phyloP scores from a whole-genome alignment of 2,113 vertebrate species.

The Anhinga anhinga region DNA sequence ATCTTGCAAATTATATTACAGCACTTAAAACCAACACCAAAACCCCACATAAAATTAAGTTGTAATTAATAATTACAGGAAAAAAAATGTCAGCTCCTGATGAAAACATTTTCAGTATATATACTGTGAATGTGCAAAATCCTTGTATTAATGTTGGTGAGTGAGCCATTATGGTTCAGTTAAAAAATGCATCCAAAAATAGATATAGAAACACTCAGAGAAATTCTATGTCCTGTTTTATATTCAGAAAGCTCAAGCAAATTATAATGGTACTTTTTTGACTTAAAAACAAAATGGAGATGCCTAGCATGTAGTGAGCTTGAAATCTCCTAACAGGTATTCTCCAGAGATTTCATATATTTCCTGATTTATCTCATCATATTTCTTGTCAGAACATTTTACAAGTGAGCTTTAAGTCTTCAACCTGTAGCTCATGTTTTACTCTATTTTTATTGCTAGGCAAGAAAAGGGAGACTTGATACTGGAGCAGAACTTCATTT shows the following conservation, averaged over 20 bases:
- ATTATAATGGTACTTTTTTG: not conserved
- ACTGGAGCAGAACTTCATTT: not conserved
- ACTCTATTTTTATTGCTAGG: not conserved
- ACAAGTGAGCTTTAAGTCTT: not conserved
- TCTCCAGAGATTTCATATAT: not conserved
- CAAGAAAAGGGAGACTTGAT: not conserved
- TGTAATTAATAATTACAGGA: not conserved
- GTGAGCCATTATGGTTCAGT: not conserved
- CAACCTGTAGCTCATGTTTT: not conserved
- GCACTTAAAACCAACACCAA: not conserved
- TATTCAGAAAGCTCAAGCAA: not conserved
- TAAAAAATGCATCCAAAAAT: not conserved
- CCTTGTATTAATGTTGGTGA: not conserved
- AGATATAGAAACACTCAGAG: not conserved
- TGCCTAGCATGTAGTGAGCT: not conserved
- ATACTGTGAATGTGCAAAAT: not conserved
- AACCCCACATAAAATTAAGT: not conserved
- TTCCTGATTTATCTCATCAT: not conserved
- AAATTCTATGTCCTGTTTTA: not conserved
- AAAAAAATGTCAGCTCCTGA: not conserved
- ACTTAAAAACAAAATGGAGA: not conserved
- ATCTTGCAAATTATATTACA: not conserved
- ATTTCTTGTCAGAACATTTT: not conserved
- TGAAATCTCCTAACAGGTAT: not conserved
- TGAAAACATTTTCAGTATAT: not conserved